Conservation (phyloP, 2,888 invertebrate genomes). For the Luperina testacea region DNA sequence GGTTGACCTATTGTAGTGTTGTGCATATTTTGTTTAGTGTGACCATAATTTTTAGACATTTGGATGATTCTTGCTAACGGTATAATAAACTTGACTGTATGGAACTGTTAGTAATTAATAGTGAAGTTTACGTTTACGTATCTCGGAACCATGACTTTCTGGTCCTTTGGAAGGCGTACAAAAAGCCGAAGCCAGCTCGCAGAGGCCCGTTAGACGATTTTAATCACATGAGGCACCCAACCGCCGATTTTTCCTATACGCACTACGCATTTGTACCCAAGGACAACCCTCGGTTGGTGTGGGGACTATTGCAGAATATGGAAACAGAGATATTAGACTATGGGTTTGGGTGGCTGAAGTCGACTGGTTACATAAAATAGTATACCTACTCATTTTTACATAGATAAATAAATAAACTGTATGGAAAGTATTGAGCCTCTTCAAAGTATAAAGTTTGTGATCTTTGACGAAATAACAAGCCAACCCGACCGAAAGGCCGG, state of each 20-base stretch:
- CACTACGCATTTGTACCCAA: neutral
- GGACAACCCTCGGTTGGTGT: neutral
- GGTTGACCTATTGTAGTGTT: conserved; percentile 43
- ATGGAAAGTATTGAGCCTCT: neutral
- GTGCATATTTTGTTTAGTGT: conserved; percentile 17
- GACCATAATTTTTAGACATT: conserved; percentile 3
- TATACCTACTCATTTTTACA: too few relatives aligned
- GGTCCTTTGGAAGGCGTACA: neutral
- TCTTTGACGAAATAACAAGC: neutral
- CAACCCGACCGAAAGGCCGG: neutral
- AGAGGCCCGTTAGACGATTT: neutral
- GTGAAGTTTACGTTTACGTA: too few relatives aligned
- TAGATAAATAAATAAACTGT: too few relatives aligned
- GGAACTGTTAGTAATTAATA: neutral
- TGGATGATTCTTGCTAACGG: neutral
- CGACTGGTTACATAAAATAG: too few relatives aligned
- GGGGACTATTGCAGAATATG: neutral
- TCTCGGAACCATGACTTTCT: neutral
- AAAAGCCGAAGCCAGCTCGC: neutral
- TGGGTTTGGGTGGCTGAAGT: too few relatives aligned
- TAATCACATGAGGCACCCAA: neutral
- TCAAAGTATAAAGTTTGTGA: neutral
- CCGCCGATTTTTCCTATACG: neutral
- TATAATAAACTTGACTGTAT: neutral
- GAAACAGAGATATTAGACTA: too few relatives aligned